Base-by-base conservation (phyloP, 2,797 vertebrate species). In the Microctenopoma lineatum region DNA sequence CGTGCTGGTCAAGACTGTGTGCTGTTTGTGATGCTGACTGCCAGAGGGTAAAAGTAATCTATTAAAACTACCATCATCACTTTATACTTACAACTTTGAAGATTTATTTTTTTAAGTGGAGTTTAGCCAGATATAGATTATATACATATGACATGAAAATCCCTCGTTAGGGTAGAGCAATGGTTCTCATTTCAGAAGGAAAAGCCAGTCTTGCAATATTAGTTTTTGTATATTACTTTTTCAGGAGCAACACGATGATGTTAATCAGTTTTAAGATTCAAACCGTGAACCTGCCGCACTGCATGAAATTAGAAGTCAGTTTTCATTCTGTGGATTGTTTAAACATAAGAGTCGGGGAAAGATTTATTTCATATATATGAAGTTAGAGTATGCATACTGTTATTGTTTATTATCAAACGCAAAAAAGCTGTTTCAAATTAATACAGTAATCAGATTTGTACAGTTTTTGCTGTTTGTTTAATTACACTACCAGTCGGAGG, bases 1-100 rank as follows among this genome's bases (percentile, higher is more conserved):
- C 77, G 71, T 56, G 68, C 77, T 63, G 18, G 57, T 42, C 54
- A 51, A 53, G 59, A 51, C 57, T 54, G 21, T 21, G 21, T 21
- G 21, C 18, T 59, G 27, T 44, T 21, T 52, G 9, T 52, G 57
- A 77, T 64, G 57, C 34, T 59, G 25, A 48, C 39, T n/a, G 66
- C 79, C 58, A 38, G 27, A 48, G 39, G 64, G 45, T 51, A 46
- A 44, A 61, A 67, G 71, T 14, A 42, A 66, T 38, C 15, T 7
- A 51, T 16, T 26, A 44, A 57, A 1, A 11, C 44, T 41, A n/a
- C 38, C 48, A 66, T 64, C 58, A 18, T 68, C 46, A 34, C 52
- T 67, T 41, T 48, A 12, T 68, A 67, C 51, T 47, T 5, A 39
- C 38, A 51, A 13, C 27, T 74, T 60, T 44, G 46, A 60, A 5